Evolutionary conservation across 2,797 vertebrate species (phyloP).

Genomic region (Etheostoma perlongum): DNA sequence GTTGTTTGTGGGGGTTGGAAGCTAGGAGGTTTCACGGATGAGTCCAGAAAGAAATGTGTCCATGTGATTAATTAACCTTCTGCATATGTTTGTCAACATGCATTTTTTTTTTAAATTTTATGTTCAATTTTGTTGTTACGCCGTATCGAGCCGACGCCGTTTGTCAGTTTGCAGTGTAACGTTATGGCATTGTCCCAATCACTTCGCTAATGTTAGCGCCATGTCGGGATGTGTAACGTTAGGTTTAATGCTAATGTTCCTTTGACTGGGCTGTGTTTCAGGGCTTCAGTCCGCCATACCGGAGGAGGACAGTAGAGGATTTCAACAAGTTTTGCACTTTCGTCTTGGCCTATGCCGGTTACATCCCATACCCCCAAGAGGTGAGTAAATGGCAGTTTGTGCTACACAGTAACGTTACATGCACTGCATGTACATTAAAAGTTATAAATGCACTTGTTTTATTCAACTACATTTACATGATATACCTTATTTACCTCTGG

Average conservation of each 20-base stretch:
- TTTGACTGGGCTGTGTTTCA: slow-evolving; percentile 60
- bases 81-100: not conserved
- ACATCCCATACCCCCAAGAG: slow-evolving; percentile 96
- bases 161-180: not conserved
- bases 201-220: slow-evolving; percentile 43
- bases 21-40: not conserved
- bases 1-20: slow-evolving; percentile 51
- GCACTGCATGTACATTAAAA: not conserved
- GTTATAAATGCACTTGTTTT: not conserved
- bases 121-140: not conserved
- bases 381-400: slow-evolving; percentile 73
- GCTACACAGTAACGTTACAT: not conserved
- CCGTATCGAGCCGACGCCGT: not conserved
- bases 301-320: slow-evolving; percentile 94
- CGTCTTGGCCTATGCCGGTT: slow-evolving; percentile 97
- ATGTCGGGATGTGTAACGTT: slow-evolving; percentile 37
- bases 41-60: not conserved
- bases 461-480: not conserved
- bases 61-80: not conserved
- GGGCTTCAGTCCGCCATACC: slow-evolving; percentile 85
- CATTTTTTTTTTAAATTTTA: not conserved
- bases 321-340: slow-evolving; percentile 99
- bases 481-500: not conserved
- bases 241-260: slow-evolving; percentile 23
- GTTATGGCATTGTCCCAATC: slow-evolving; percentile 20